Evolutionary conservation across 2,888 invertebrate species (phyloP).

Genomic region (Nomada flava): DNA sequence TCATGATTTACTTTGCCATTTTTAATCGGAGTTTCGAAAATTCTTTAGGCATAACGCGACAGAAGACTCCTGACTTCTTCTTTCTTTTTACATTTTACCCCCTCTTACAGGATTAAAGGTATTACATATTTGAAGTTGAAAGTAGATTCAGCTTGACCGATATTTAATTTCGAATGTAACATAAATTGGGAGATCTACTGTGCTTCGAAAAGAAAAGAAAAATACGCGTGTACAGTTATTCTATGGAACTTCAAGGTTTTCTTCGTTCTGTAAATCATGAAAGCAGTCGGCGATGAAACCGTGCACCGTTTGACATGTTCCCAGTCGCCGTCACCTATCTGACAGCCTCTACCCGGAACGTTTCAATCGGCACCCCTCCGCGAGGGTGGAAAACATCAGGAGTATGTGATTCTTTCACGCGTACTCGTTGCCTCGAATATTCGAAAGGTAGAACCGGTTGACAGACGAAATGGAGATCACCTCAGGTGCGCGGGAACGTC

Average conservation of each 20-base stretch:
- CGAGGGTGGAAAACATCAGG: background rate
- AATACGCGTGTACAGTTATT: background rate
- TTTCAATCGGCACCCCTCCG: constrained; percentile 27
- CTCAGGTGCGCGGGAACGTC: background rate
- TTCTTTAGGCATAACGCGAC: no score
- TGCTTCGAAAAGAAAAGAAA: background rate
- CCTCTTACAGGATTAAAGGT: no score
- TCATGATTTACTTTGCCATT: constrained; percentile 11
- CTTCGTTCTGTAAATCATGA: background rate
- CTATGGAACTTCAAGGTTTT: background rate
- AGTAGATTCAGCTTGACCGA: no score
- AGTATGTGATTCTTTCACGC: background rate
- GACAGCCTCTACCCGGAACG: constrained; percentile 11
- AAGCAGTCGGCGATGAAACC: background rate
- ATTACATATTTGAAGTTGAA: no score
- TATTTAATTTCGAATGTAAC: no score
- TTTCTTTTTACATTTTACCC: no score
- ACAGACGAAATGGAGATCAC: constrained; percentile 39
- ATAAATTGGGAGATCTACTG: no score
- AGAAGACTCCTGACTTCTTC: no score
- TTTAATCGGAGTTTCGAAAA: constrained; percentile 19
- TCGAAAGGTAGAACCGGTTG: background rate
- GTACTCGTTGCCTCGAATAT: constrained; percentile 15
- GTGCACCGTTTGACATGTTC: constrained; percentile 1
- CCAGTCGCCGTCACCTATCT: constrained; percentile 5